Evolutionary conservation across 2,888 invertebrate species (phyloP), one percentile per base, ranked within the genome.

Genomic region (Rapana venosa): DNA sequence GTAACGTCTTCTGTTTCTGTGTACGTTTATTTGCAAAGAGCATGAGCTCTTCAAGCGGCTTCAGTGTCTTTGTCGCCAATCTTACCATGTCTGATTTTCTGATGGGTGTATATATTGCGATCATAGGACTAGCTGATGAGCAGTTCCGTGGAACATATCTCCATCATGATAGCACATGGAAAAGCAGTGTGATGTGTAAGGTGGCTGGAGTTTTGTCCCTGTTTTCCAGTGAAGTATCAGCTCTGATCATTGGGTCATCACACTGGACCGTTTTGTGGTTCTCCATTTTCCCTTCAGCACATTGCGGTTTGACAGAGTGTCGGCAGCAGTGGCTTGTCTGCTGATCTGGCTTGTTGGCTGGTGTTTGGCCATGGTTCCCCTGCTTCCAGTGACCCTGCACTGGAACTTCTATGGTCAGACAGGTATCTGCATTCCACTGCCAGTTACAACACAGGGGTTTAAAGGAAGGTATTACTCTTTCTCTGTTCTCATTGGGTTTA

Each of bases 261-360:
- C 97, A 0, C 96, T 97, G 96, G 97, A 97, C 94, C 96, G 97
- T 26, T 96, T 97, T 92, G 96, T 97, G 92, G 97, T 97, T 0
- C 97, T 97, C 77, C 97, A 97, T n/a, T 96, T 97, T 91, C 97
- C 97, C 26, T 95, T 97, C 87, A 96, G 91, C 36, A 89, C 90
- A 26, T 77, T 91, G 22, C 90, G 90, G 22, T 93, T 96, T 61
- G 93, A 93, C 13, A 84, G 91, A 20, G 92, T 92, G 32, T 92
- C 90, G 13, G 94, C 95, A 6, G 91, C 94, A 26, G 90, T 91
- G 84, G 88, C 84, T 58, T 84, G 84, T 58, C 30, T 84, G 2
- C 93, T 6, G 93, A 93, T 20, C 36, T 90, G 0, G 74, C 90
- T 5, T 91, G 93, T 0, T 96, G 96, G 96, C n/a, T 93, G 15